phyloP scores from a whole-genome alignment of 2,888 invertebrate species.

The Tipula helvola region DNA sequence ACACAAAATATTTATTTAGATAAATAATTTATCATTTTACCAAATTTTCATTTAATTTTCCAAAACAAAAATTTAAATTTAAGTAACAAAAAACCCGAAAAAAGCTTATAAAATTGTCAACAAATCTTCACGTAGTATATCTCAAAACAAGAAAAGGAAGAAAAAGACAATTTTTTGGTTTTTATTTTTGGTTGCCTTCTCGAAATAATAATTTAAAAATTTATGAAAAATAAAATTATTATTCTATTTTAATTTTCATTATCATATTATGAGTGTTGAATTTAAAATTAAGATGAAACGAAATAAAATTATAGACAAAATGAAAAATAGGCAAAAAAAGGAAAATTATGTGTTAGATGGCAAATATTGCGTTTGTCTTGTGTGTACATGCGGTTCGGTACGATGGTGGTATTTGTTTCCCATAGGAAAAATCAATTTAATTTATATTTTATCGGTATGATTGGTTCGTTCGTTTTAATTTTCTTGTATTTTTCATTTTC shows the following conservation, averaged over 20 bases:
- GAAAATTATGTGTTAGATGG: background rate
- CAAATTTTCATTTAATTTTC: background rate
- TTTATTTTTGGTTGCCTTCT: background rate
- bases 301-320: background rate
- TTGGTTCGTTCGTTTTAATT: background rate
- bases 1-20: background rate
- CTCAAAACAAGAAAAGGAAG: background rate
- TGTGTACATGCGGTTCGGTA: background rate
- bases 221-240: background rate
- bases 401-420: background rate
- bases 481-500: background rate
- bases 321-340: background rate
- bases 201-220: background rate
- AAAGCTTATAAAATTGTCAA: constrained; percentile 1
- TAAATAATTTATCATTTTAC: constrained; percentile 4
- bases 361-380: no score
- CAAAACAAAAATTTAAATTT: background rate
- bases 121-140: background rate
- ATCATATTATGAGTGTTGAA: constrained; percentile 4
- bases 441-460: background rate
- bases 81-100: background rate
- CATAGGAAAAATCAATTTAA: background rate
- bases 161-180: background rate
- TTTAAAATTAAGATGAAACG: background rate
- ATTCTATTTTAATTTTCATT: background rate